These are phyloP conservation scores for Drosophila mercatorum DNA, from an alignment of 2,888 invertebrate species.

Conservation along the genomic window DNA sequence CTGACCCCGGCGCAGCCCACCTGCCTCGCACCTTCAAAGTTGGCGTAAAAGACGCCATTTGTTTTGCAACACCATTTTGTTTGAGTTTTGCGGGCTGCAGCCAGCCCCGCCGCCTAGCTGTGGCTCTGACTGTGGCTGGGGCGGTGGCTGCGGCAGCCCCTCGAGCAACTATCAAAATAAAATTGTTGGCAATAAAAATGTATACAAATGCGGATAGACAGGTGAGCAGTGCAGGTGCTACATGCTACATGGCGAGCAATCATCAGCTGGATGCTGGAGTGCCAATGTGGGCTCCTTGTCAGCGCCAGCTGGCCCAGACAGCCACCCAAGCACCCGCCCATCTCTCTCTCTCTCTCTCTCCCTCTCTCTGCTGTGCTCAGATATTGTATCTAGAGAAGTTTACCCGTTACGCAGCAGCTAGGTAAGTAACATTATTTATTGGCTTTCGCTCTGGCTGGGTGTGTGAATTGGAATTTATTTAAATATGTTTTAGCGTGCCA, in stretches of 20 bases:
- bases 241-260: slow-evolving; percentile 8
- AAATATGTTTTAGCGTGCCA: slow-evolving; percentile 64
- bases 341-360: neutral
- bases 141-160: neutral
- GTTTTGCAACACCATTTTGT: slow-evolving; percentile 79
- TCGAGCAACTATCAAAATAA: slow-evolving; percentile 69
- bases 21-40: slow-evolving; percentile 11
- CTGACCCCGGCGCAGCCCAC: neutral
- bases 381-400: slow-evolving; percentile 40
- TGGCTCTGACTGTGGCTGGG: neutral
- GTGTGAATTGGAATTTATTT: slow-evolving; percentile 76
- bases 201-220: slow-evolving; percentile 73
- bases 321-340: neutral
- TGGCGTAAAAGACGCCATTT: slow-evolving; percentile 73
- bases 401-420: slow-evolving; percentile 38
- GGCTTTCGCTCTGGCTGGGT: slow-evolving; percentile 56
- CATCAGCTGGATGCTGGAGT: slow-evolving; percentile 10
- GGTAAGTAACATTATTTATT: slow-evolving; percentile 67
- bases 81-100: slow-evolving; percentile 61
- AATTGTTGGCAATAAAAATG: slow-evolving; percentile 77
- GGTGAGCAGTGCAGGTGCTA: slow-evolving; percentile 38
- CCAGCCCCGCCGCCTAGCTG: neutral
- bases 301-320: slow-evolving; percentile 36
- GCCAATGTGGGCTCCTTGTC: slow-evolving; percentile 20
- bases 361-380: neutral